Percentiles rank a stretch among this genome's conserved stretches.
phyloP scores from a whole-genome alignment of 2,888 invertebrate genomes.

The Agrenia bidenticulata region DNA sequence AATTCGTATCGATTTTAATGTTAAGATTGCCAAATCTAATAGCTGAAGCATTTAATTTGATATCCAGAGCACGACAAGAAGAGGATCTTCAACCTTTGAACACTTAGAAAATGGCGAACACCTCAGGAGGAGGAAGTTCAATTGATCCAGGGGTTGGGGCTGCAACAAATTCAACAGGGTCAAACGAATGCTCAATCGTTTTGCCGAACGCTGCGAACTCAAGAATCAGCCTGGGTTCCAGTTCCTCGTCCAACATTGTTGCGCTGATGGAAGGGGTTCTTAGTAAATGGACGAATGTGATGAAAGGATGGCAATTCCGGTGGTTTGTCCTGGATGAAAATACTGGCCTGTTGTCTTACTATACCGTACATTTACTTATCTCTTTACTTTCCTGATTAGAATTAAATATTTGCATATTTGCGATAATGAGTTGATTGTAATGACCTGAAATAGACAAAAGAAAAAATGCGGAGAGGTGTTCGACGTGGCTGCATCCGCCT shows the following conservation, averaged over 20 bases:
- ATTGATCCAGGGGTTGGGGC: not conserved
- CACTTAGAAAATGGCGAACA: not conserved
- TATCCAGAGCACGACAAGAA: too few relatives aligned
- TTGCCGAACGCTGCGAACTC: not conserved
- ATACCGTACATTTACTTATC: slow-evolving; percentile 74
- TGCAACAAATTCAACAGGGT: not conserved
- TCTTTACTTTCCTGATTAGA: not conserved
- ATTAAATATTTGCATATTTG: not conserved
- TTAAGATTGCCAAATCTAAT: too few relatives aligned
- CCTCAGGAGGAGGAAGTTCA: not conserved
- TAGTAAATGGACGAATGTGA: slow-evolving; percentile 97
- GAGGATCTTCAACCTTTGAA: too few relatives aligned
- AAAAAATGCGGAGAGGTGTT: slow-evolving; percentile 97
- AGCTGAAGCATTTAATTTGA: too few relatives aligned
- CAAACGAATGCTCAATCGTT: not conserved
- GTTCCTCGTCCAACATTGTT: slow-evolving; percentile 4
- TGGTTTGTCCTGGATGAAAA: slow-evolving; percentile 99
- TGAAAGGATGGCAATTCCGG: slow-evolving; percentile 97
- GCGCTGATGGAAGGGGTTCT: slow-evolving; percentile 82
- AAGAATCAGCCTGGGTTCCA: not conserved
- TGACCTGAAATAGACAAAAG: slow-evolving; percentile 73
- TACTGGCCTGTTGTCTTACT: slow-evolving; percentile 93
- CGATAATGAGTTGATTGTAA: slow-evolving; percentile 31
- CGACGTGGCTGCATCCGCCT: slow-evolving; percentile 95
- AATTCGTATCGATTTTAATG: too few relatives aligned